Conservation (phyloP, 2,113 vertebrate species). For the Euleptes europaea region DNA sequence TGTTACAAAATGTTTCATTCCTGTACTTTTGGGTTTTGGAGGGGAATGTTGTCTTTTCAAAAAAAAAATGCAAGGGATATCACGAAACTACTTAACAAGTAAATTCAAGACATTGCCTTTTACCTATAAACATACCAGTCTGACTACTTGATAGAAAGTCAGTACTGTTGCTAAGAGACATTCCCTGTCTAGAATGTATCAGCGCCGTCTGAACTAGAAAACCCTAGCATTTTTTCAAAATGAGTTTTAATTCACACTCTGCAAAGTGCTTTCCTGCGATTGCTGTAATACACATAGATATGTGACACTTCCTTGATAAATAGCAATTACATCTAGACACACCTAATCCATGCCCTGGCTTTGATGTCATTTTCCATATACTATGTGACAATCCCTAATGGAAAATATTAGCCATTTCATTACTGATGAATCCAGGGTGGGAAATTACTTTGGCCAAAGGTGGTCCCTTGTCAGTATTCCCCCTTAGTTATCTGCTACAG, state of each 20-base stretch:
- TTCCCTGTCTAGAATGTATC: neutral
- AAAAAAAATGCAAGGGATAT: neutral
- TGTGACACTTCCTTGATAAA: slow-evolving; percentile 19
- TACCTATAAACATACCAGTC: neutral
- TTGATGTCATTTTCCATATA: slow-evolving; percentile 67
- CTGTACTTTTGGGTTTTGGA: neutral
- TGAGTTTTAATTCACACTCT: neutral
- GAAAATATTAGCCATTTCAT: slow-evolving; percentile 72
- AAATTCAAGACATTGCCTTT: neutral
- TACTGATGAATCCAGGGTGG: slow-evolving; percentile 59
- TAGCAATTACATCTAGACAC: slow-evolving; percentile 52
- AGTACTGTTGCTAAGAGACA: neutral
- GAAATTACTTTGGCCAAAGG: slow-evolving; percentile 64
- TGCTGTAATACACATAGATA: neutral
- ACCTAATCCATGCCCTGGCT: slow-evolving; percentile 43
- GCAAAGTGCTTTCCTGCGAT: slow-evolving; percentile 35
- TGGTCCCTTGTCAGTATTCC: slow-evolving; percentile 63
- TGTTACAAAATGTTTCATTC: neutral
- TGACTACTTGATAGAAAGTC: neutral
- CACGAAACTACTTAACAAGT: neutral
- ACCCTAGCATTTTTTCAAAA: neutral
- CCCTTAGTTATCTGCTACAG: slow-evolving; percentile 59
- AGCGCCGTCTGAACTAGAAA: slow-evolving; percentile 26
- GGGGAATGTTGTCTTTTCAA: neutral
- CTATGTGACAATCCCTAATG: slow-evolving; percentile 54